phyloP scores from a whole-genome alignment of 2,888 invertebrate species.

The Eupithecia insigniata region DNA sequence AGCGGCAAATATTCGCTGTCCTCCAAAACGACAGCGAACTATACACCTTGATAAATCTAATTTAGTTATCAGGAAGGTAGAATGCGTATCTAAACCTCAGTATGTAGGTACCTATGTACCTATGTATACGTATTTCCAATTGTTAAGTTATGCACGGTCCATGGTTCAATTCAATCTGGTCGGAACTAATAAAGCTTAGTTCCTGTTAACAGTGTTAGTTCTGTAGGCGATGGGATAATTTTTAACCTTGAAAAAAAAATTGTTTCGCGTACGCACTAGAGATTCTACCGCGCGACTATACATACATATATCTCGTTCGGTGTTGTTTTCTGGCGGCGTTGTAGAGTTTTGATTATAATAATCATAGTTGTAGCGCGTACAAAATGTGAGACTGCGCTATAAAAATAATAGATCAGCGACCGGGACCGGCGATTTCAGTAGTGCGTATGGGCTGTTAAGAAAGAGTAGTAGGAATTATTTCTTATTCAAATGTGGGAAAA shows the following conservation, averaged over 20 bases:
- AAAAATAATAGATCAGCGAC: neutral
- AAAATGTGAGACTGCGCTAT: neutral
- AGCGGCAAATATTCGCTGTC: neutral
- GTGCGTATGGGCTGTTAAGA: neutral
- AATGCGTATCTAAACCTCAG: conserved; percentile 5
- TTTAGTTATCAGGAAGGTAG: neutral
- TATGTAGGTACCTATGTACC: no score
- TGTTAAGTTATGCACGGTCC: conserved; percentile 22
- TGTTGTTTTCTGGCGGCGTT: neutral
- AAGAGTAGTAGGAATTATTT: neutral
- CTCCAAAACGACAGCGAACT: neutral
- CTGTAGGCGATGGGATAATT: neutral
- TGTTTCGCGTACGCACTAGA: neutral
- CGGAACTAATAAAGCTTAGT: conserved; percentile 27
- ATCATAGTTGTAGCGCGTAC: neutral
- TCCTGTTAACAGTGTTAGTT: conserved; percentile 12
- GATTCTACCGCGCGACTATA: neutral
- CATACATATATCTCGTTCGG: neutral
- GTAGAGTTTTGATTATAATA: neutral
- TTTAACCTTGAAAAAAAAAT: neutral
- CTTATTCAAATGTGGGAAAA: conserved; percentile 6
- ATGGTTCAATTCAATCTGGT: conserved; percentile 17
- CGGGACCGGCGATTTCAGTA: neutral
- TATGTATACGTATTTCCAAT: neutral
- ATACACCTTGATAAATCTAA: neutral